phyloP scores from a whole-genome alignment of 1,140 invertebrate species.

The Cotesia chilonis region DNA sequence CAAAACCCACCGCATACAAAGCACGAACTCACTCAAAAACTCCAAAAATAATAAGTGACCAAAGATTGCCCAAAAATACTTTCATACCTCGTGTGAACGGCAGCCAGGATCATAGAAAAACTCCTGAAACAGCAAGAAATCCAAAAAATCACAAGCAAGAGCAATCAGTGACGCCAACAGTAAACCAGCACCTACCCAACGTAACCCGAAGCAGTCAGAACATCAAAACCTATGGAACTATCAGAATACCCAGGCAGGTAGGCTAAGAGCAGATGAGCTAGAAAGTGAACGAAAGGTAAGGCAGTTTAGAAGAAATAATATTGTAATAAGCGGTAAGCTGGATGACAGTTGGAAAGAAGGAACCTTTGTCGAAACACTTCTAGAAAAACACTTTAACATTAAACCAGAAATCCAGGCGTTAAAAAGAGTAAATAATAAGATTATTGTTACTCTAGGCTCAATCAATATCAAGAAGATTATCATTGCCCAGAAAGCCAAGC shows the following conservation, averaged over 20 bases:
- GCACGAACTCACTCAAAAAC: too few species aligned
- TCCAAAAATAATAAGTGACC: too few species aligned
- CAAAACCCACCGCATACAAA: too few species aligned
- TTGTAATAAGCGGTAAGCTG: constrained; percentile 11
- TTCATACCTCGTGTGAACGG: too few species aligned
- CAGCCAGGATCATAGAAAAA: too few species aligned
- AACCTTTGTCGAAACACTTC: not conserved
- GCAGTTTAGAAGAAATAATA: constrained; percentile 20
- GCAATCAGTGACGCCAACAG: too few species aligned
- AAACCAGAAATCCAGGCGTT: not conserved
- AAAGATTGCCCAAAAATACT: too few species aligned
- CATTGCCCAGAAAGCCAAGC: constrained; percentile 16
- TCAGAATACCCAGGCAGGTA: too few species aligned
- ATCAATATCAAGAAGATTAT: constrained; percentile 12
- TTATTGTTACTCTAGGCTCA: constrained; percentile 18
- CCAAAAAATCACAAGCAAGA: not conserved
- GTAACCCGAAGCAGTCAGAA: too few species aligned
- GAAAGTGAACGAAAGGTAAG: constrained; percentile 4
- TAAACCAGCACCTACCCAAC: too few species aligned
- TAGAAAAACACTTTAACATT: not conserved
- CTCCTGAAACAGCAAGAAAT: not conserved
- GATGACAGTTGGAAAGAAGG: not conserved
- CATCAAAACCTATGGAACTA: too few species aligned
- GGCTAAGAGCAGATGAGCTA: not conserved
- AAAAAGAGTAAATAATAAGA: not conserved